These are phyloP conservation scores for Minunthozetes semirufus DNA, from an alignment of 2,888 invertebrate genomes.

Conservation along the genomic window DNA sequence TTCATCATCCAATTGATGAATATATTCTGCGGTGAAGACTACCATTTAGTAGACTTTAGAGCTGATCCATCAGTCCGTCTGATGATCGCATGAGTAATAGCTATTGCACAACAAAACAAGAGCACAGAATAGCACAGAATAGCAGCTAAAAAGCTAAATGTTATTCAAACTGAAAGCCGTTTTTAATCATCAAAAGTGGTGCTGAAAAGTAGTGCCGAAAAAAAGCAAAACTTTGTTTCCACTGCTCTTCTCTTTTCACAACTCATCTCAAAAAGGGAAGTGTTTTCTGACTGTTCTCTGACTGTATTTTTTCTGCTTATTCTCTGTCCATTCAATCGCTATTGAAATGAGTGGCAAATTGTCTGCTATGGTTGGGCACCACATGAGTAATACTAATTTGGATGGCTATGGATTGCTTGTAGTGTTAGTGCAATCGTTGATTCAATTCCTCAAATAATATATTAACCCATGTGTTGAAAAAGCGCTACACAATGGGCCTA, in stretches of 20 bases:
- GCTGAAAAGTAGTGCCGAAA: background rate
- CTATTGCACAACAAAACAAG: background rate
- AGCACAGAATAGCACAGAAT: background rate
- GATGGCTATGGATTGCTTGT: background rate
- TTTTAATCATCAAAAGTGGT: constrained; percentile 29
- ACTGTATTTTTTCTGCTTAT: constrained; percentile 7
- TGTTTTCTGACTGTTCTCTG: constrained; percentile 3
- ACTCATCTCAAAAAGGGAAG: background rate
- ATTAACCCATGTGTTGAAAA: constrained; percentile 31
- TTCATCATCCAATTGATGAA: background rate
- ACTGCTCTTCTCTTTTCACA: background rate
- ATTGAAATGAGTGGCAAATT: constrained; percentile 7
- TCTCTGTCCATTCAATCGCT: background rate
- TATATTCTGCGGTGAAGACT: background rate
- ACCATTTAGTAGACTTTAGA: background rate
- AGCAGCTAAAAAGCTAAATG: constrained; percentile 26
- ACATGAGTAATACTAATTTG: constrained; percentile 31
- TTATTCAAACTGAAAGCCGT: background rate
- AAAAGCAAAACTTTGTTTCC: background rate
- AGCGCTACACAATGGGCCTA: constrained; percentile 3
- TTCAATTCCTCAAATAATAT: constrained; percentile 30
- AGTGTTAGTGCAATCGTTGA: constrained; percentile 15
- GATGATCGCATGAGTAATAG: background rate
- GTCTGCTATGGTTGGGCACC: background rate
- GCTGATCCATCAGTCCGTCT: background rate